Base-by-base conservation (phyloP, 1,140 invertebrate genomes). In the Vollenhovia emeryi region DNA sequence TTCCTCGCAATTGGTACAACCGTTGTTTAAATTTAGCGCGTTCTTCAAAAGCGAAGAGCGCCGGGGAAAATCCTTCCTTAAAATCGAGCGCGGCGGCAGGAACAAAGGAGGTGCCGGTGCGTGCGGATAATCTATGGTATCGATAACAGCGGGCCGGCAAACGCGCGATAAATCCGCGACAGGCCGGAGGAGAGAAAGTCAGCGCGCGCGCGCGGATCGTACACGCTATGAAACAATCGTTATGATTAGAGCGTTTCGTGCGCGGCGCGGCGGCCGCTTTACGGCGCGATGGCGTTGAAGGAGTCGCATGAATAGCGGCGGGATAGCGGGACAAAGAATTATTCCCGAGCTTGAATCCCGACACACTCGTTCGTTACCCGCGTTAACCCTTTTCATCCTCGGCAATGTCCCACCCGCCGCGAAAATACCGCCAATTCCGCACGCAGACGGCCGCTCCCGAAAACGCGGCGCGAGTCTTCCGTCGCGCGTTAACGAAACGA, bases 201-300 rank as follows among this genome's bases (percentile, higher is more conserved):
- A 43, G 33, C 76, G 59, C 13, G 30, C 24, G 60, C 43, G 40
- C n/a, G 40, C 40, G 33, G n/a, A 68, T 69, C 69, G 83, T 71
- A 55, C 86, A 48, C 48, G 74, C 62, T 59, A 69, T 73, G 62
- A 86, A 88, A 82, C 83, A 82, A 88, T 89, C 86, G 85, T 84
- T 75, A 62, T 69, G 86, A 89, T 89, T 88, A 89, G 83, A 89
- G 57, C 59, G 69, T 78, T 68, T 86, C 79, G 74, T 83, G 86
- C 36, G 43, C 50, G 50, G n/a, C n/a, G 33, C 21, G 15, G 43
- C 69, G 36, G 30, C 55, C 68, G 62, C 73, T 88, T 79, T 66
- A 69, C n/a, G 30, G 55, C 75, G 69, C 48, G 84, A 75, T 40
- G 50, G 74, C 36, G 52, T 71, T 30, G 30, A 85, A 82, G 82